A percentile compares a stretch with the other conserved stretches of the same genome.
phyloP scores from a whole-genome alignment of 2,888 invertebrate genomes.

The Philopedon plagiatum region DNA sequence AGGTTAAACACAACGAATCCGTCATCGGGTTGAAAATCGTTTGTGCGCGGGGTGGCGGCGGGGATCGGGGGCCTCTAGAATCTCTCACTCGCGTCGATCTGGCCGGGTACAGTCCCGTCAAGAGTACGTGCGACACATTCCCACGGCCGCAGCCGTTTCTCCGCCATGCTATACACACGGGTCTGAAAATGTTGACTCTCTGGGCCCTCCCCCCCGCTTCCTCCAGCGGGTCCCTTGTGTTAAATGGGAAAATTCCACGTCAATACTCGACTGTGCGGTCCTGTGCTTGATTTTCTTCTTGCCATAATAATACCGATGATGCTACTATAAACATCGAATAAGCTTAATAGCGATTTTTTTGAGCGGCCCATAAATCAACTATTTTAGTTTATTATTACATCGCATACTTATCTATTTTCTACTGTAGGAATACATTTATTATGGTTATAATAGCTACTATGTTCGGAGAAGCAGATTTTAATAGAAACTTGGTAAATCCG shows the following conservation, averaged over 20 bases:
- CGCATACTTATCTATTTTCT: neutral
- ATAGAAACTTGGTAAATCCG: too few species aligned
- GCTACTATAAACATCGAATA: neutral
- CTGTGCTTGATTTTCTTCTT: conserved; percentile 39
- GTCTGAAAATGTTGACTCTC: conserved; percentile 63
- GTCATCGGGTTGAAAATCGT: conserved; percentile 50
- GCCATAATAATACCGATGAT: conserved; percentile 13
- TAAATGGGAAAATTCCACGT: conserved; percentile 57
- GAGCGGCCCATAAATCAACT: neutral
- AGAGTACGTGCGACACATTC: conserved; percentile 61
- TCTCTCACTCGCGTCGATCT: conserved; percentile 61
- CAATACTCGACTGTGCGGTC: conserved; percentile 45
- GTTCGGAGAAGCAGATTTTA: too few species aligned
- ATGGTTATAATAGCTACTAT: too few species aligned
- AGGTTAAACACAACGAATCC: conserved; percentile 47
- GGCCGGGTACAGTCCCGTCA: conserved; percentile 60
- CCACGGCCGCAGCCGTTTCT: conserved; percentile 59
- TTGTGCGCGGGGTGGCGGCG: conserved; percentile 26
- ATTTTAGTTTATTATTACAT: neutral
- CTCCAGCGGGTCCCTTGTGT: conserved; percentile 26
- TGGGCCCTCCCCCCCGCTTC: conserved; percentile 44
- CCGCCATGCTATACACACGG: conserved; percentile 60
- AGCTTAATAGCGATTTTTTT: neutral
- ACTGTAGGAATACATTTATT: too few species aligned
- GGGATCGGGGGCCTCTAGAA: conserved; percentile 54